phyloP scores from a whole-genome alignment of 2,113 vertebrate species.

The Crotophaga sulcirostris region DNA sequence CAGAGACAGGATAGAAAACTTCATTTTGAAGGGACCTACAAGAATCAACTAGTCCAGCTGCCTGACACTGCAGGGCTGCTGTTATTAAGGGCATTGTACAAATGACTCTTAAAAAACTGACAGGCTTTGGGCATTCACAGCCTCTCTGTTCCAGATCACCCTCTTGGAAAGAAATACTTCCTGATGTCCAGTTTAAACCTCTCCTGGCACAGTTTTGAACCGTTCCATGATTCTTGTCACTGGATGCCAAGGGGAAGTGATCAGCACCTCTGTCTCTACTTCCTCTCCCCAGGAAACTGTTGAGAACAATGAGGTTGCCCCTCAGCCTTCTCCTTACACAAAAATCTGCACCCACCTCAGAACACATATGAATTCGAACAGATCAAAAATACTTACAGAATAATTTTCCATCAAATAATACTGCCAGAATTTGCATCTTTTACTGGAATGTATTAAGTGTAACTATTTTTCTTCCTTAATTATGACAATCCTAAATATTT shows the following conservation, averaged over 20 bases:
- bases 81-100: not conserved
- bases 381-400: not conserved
- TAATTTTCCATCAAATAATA: not conserved
- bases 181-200: not conserved
- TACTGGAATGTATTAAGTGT: not conserved
- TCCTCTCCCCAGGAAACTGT: not conserved
- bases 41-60: not conserved
- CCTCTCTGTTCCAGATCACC: not conserved
- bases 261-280: not conserved
- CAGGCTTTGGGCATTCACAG: not conserved
- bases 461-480: not conserved
- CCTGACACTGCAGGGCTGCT: not conserved
- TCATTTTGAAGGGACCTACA: not conserved
- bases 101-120: too few species aligned
- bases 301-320: not conserved
- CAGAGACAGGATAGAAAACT: not conserved
- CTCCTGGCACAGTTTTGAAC: not conserved
- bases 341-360: not conserved
- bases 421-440: not conserved
- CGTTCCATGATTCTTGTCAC: not conserved
- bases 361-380: not conserved
- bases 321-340: not conserved
- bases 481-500: not conserved
- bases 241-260: too few species aligned
- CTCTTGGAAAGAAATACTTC: not conserved